Evolutionary conservation across 2,888 invertebrate species (phyloP), one percentile per base, ranked within the genome.

Genomic region (Amphimallon solstitiale): DNA sequence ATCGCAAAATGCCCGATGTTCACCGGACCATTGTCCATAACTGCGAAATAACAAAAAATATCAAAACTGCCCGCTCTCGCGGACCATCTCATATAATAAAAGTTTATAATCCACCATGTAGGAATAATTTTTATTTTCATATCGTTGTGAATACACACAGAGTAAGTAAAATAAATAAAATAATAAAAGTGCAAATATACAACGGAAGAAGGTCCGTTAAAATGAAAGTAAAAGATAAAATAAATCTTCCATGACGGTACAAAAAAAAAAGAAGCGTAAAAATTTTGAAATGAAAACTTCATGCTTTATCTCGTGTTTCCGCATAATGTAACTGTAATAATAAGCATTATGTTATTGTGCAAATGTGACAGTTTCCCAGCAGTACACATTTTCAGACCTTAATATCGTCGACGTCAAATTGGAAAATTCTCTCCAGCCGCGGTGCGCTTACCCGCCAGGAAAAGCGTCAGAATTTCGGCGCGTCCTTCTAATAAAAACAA

Each of bases 361-460:
- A 14, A 56, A 56, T 40, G 40, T 56, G 56, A 56, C 56, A 56
- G 56, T 29, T 43, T 56, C 23, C 23, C 23, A 40, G 40, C 23
- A 40, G 40, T 23, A 56, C 56, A 23, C 56, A 56, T 56, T 56
- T 56, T 29, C n/a, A 40, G 40, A 43, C 14, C 40, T 43, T 56
- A 56, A 56, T 56, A 56, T 56, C 23, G 43, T 37, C 40, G 21
- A 10, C 29, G 56, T 56, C 14, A 43, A 56, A 56, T 56, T 56
- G 56, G 40, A 56, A 56, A 56, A 56, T 56, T 56, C 9, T 29
- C 52, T 54, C 37, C 37, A 19, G 37, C n/a, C 43, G 56, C 23
- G 38, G 14, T 21, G 19, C n/a, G 15, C 17, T 2, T 14, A 10
- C 40, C 15, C 51, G 14, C 40, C 23, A 23, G 40, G 29, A 29